Base-by-base conservation (phyloP, 2,888 invertebrate genomes). In the Proisotoma minuta region DNA sequence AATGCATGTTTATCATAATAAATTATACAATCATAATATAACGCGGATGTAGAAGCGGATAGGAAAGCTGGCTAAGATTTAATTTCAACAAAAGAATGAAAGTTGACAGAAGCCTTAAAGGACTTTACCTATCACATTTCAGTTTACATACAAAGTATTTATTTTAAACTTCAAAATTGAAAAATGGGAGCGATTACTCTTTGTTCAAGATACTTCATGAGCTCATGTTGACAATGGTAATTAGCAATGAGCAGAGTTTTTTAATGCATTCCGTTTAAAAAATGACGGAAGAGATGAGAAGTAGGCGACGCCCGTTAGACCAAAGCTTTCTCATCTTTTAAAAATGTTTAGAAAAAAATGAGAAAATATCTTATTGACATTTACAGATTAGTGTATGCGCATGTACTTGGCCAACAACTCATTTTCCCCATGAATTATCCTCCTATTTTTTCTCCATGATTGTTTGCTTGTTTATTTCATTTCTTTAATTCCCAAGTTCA, bases 211-310 rank as follows among this genome's bases (percentile, higher is more conserved):
- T 60, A 59, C 50, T 63, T 57, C 60, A 61, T 59, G 59, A 52
- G 52, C 49, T 57, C 57, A 59, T 62, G 65, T 63, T 68, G 65
- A 65, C 68, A 68, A 65, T 68, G 59, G 62, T 63, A 65, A 65
- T 65, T 65, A 68, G 59, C 68, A 65, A 60, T 51, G 28, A 57
- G 27, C 23, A 23, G 34, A 34, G 10, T 34, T 15, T 34, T 15
- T 34, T 43, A 22, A 18, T 49, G 15, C 20, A 20, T 47, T 47
- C 47, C 12, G 47, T 18, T 20, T 8, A 47, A 20, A 18, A 20
- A 5, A 24, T 15, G 24, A 49, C 22, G 23, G 23, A 47, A 18
- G 47, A 5, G 5, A 47, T 18, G 47, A 47, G 47, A 47, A 47
- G 20, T 47, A 10, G 47, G 20, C 47, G n/a, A 47, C 20, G 47